Base-by-base conservation (phyloP, 2,888 invertebrate genomes). In the Lasioglossum marginatum region DNA sequence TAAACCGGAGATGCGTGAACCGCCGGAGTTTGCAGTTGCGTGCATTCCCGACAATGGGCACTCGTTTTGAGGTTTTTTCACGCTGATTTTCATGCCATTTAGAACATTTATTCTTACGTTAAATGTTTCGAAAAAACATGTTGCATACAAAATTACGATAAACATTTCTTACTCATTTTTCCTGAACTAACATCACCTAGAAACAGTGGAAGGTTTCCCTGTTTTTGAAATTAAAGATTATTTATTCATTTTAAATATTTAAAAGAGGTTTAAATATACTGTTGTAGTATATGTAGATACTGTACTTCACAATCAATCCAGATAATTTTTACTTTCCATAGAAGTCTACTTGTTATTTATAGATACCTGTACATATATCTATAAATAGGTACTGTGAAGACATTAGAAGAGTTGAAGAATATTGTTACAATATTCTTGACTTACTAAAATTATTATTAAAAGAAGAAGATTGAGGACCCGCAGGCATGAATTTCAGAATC, bases 1-100 rank as follows among this genome's bases (percentile, higher is more conserved):
- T 77, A 72, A 76, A 79, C 74, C 79, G 45, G 79, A 45, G 79
- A 86, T 75, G 79, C 85, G 85, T 79, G 77, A 74, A 85, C 52
- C 34, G n/a, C 12, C 43, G 77, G 68, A 68, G 70, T 79, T 77
- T 52, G 60, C 77, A 76, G 85, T 81, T 37, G 79, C 71, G 66
- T 60, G 78, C 48, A 66, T 73, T 27, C 43, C 34, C 52, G 34
- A 77, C 82, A 81, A 73, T 81, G 31, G 72, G 72, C 68, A 16
- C 37, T 60, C 48, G n/a, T 8, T 81, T 71, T 71, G 31, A 75
- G 6, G 16, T 43, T 14, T 71, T 74, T 43, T 31, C 43, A 70
- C 10, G 80, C 68, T 37, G 40, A 27, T 14, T 27, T 31, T 80
- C n/a, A 27, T 77, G 45, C 40, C 34, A 27, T 40, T 70, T 70